phyloP scores from a whole-genome alignment of 2,113 vertebrate species.

The Brienomyrus brachyistius region DNA sequence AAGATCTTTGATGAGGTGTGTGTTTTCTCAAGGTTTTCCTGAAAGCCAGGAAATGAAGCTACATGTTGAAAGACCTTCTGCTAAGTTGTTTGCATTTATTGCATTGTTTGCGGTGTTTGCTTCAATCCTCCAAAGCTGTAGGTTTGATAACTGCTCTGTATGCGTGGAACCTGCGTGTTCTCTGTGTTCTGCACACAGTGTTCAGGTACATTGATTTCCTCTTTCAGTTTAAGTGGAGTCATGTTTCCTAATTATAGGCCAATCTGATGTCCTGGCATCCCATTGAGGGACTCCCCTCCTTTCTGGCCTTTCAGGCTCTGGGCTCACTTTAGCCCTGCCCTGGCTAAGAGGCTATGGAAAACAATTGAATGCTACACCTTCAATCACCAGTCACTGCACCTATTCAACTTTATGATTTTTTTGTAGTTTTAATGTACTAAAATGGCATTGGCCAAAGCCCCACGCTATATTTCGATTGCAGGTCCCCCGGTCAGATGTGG shows the following conservation, averaged over 20 bases:
- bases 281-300: not conserved
- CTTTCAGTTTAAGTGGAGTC: not conserved
- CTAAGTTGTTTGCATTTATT: not conserved
- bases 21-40: not conserved
- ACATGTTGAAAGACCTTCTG: not conserved
- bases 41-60: not conserved
- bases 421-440: not conserved
- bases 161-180: not conserved
- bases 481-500: not conserved
- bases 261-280: not conserved
- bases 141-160: not conserved
- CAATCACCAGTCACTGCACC: not conserved
- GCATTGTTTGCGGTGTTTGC: not conserved
- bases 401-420: not conserved
- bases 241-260: not conserved
- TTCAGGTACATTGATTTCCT: not conserved
- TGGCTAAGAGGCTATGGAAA: not conserved
- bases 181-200: not conserved
- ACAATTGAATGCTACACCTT: not conserved
- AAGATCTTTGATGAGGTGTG: not conserved
- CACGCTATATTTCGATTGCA: not conserved
- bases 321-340: not conserved
- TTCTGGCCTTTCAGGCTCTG: not conserved
- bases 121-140: not conserved
- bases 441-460: not conserved